phyloP scores from a whole-genome alignment of 2,888 invertebrate species.

The Steromphala cineraria region DNA sequence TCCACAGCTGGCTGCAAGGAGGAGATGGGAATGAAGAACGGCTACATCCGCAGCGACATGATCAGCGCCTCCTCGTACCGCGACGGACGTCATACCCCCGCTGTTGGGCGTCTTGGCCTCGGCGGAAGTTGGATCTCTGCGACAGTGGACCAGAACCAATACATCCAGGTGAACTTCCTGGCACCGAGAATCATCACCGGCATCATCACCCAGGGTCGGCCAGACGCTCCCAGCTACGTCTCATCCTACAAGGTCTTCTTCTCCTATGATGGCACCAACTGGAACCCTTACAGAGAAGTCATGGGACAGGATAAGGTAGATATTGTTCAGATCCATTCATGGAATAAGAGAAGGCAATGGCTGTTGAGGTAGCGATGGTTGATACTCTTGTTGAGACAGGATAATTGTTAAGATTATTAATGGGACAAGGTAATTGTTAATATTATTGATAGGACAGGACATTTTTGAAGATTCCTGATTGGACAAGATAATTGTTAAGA shows the following conservation, averaged over 20 bases:
- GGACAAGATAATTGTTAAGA: no score
- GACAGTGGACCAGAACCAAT: conserved; percentile 55
- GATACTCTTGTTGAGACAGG: no score
- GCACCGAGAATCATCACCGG: conserved; percentile 87
- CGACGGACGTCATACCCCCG: conserved; percentile 71
- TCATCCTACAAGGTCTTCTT: conserved; percentile 84
- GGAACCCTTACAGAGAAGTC: conserved; percentile 77
- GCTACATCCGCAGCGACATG: conserved; percentile 79
- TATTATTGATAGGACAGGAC: no score
- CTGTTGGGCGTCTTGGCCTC: conserved; percentile 77
- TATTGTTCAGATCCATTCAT: not conserved
- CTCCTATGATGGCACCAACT: conserved; percentile 83
- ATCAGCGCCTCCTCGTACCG: conserved; percentile 81
- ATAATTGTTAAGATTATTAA: no score
- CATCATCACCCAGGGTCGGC: conserved; percentile 84
- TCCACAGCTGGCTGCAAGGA: conserved; percentile 78
- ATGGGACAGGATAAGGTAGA: conserved; percentile 77
- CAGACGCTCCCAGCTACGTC: conserved; percentile 85
- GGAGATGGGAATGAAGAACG: conserved; percentile 83
- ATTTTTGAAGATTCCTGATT: no score
- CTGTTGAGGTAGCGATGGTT: no score
- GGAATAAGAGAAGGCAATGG: no score
- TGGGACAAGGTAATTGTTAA: no score
- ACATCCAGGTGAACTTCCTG: conserved; percentile 80
- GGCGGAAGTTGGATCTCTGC: conserved; percentile 85